Conservation (phyloP, 1,140 invertebrate genomes). For the Panagrolaimus sp. region DNA sequence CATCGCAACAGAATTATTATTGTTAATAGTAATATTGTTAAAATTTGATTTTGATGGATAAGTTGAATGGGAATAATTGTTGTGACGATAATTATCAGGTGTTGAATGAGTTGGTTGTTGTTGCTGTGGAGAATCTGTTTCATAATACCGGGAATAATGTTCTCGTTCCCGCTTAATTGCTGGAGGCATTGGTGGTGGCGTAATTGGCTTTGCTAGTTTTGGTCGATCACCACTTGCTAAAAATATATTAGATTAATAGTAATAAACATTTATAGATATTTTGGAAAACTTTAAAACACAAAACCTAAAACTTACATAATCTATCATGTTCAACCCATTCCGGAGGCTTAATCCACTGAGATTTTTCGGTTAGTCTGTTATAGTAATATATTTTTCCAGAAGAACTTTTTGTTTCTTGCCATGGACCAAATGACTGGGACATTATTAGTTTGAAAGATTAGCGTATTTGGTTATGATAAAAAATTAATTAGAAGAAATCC, state of each 20-base stretch:
- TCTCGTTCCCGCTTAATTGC: neutral
- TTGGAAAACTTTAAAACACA: neutral
- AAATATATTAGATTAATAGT: neutral
- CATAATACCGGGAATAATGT: neutral
- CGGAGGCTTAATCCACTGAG: constrained; percentile 42
- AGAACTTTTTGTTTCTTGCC: constrained; percentile 7
- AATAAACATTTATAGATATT: neutral
- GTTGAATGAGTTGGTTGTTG: neutral
- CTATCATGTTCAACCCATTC: constrained; percentile 32
- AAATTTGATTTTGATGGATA: neutral
- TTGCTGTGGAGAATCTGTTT: neutral
- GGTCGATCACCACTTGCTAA: neutral
- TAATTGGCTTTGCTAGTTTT: constrained; percentile 2
- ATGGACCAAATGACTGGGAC: constrained; percentile 6
- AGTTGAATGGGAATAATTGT: neutral
- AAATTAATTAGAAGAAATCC: no score
- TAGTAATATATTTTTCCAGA: constrained; percentile 32
- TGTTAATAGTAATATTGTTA: neutral
- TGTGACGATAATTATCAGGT: neutral
- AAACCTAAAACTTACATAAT: neutral
- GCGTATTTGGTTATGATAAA: no score
- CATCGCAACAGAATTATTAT: no score
- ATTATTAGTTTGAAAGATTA: no score
- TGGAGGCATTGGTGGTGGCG: constrained; percentile 1
- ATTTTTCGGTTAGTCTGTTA: constrained; percentile 41